A percentile compares a stretch with the other conserved stretches of the same genome.
These are phyloP conservation scores for Anniella stebbinsi DNA, from an alignment of 2,797 vertebrate genomes.

Conservation along the genomic window DNA sequence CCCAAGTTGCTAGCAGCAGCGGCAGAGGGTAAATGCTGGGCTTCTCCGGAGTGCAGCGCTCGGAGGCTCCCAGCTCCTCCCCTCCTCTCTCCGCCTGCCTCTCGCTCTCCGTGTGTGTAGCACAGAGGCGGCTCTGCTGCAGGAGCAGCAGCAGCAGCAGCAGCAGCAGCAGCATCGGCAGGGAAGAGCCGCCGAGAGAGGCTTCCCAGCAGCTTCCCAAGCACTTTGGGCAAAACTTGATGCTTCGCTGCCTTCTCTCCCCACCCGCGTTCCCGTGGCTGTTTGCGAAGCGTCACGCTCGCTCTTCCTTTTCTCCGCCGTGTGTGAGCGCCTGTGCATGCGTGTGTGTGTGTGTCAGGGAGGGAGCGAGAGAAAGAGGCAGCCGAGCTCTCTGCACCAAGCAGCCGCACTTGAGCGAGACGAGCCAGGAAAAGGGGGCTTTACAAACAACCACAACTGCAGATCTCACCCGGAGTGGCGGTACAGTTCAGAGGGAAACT, in stretches of 20 bases:
- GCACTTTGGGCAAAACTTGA: slow-evolving; percentile 81
- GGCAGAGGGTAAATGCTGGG: slow-evolving; percentile 21
- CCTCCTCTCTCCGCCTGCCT: background rate
- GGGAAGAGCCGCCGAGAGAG: slow-evolving; percentile 64
- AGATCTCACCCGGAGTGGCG: slow-evolving; percentile 75
- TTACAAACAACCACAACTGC: slow-evolving; percentile 69
- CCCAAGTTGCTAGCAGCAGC: slow-evolving; percentile 13
- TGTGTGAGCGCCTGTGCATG: background rate
- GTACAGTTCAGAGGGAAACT: slow-evolving; percentile 76
- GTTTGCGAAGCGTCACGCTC: background rate
- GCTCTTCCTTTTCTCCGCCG: background rate
- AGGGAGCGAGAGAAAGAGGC: background rate
- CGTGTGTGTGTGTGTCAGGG: background rate
- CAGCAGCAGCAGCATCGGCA: slow-evolving; percentile 56
- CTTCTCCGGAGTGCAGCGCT: slow-evolving; percentile 32
- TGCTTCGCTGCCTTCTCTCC: slow-evolving; percentile 49
- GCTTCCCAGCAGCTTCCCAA: slow-evolving; percentile 64
- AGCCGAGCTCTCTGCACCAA: slow-evolving; percentile 31
- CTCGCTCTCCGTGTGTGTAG: background rate
- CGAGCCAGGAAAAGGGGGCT: slow-evolving; percentile 62
- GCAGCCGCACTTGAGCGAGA: slow-evolving; percentile 67
- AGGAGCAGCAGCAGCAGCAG: slow-evolving; percentile 45
- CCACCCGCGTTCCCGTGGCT: background rate
- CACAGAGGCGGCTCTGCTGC: slow-evolving; percentile 56
- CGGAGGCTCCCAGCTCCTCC: slow-evolving; percentile 14